Percentiles rank a stretch among this genome's conserved stretches.
These are phyloP conservation scores for Mola mola DNA, from an alignment of 2,113 vertebrate species.

Conservation along the genomic window DNA sequence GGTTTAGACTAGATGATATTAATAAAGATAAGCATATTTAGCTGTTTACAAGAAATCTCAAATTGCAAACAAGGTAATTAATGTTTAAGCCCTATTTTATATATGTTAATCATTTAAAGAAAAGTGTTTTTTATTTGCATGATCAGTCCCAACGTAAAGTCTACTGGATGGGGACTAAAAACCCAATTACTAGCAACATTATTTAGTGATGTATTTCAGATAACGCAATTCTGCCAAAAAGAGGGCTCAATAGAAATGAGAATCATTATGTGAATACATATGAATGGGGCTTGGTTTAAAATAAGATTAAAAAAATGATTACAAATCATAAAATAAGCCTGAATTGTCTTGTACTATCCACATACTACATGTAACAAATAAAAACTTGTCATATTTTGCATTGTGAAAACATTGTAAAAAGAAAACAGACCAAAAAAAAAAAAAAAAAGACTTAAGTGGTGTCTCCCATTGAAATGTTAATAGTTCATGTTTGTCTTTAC, in stretches of 20 bases:
- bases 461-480: constrained; percentile 60
- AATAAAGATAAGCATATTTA: too few species aligned
- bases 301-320: neutral
- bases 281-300: constrained; percentile 12
- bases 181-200: neutral
- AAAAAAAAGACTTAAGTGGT: constrained; percentile 47
- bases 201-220: constrained; percentile 10
- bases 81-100: too few species aligned
- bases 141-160: too few species aligned
- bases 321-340: constrained; percentile 19
- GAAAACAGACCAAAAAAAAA: constrained; percentile 19
- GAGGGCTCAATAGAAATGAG: constrained; percentile 2
- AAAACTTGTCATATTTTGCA: constrained; percentile 43
- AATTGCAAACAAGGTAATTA: too few species aligned
- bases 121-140: too few species aligned
- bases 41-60: too few species aligned
- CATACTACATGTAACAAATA: constrained; percentile 24
- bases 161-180: too few species aligned
- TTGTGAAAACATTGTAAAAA: constrained; percentile 19
- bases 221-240: neutral
- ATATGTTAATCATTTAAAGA: too few species aligned
- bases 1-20: too few species aligned
- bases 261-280: neutral
- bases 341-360: constrained; percentile 15
- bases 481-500: constrained; percentile 37